phyloP scores from a whole-genome alignment of 2,797 vertebrate species.

The Notoglanidium macrostoma region DNA sequence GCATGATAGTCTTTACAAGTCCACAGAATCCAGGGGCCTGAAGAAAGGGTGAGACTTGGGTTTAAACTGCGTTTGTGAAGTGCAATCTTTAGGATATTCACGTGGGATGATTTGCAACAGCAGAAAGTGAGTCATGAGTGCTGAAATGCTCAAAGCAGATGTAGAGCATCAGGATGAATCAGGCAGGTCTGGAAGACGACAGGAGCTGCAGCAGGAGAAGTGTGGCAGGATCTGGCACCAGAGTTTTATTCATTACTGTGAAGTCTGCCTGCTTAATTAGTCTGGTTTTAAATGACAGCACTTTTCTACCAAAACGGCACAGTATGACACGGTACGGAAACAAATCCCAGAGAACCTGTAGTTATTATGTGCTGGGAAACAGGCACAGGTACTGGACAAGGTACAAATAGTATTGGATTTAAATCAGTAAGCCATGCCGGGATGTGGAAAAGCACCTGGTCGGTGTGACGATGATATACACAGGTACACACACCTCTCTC shows the following conservation, averaged over 20 bases:
- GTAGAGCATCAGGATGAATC: constrained; percentile 2
- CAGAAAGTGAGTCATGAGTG: neutral
- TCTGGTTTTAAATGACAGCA: neutral
- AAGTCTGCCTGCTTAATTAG: neutral
- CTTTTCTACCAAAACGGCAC: neutral
- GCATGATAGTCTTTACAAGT: neutral
- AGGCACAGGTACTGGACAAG: neutral
- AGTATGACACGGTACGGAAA: neutral
- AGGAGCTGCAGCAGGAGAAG: neutral
- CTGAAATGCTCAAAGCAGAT: neutral
- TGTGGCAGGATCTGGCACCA: neutral
- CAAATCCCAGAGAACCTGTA: neutral
- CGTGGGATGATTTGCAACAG: neutral
- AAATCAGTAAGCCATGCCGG: neutral
- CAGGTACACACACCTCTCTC: neutral
- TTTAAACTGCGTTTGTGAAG: neutral
- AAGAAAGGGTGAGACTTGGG: neutral
- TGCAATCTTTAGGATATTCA: neutral
- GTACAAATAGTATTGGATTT: neutral
- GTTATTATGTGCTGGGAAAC: neutral
- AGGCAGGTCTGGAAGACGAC: neutral
- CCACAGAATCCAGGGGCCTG: neutral
- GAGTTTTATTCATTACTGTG: neutral
- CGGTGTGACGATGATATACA: neutral
- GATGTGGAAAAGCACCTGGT: constrained; percentile 13